Conservation (phyloP, 2,888 invertebrate species). For the Apotomis turbidana region DNA sequence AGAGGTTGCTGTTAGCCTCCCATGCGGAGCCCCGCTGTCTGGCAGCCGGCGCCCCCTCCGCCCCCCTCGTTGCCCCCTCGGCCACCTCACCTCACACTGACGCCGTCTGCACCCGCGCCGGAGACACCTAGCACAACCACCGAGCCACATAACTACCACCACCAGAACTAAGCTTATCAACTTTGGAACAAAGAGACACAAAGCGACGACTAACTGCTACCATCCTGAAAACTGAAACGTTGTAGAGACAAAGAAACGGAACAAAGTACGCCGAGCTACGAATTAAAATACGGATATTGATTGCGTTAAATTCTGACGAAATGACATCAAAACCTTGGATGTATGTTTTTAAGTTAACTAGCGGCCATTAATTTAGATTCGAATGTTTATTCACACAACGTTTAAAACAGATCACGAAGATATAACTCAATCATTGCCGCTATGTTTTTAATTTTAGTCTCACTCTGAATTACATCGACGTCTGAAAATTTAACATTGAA, state of each 20-base stretch:
- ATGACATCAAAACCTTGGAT: constrained; percentile 31
- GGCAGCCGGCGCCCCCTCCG: constrained; percentile 66
- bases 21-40: constrained; percentile 84
- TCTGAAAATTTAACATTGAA: constrained; percentile 10
- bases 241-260: constrained; percentile 11
- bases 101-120: constrained; percentile 44
- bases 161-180: constrained; percentile 46
- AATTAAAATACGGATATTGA: constrained; percentile 30
- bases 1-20: constrained; percentile 81
- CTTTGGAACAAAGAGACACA: constrained; percentile 19
- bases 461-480: constrained; percentile 4
- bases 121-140: constrained; percentile 72
- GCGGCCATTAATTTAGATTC: constrained; percentile 29
- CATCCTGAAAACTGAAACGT: constrained; percentile 5
- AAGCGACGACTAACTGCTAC: constrained; percentile 2
- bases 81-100: constrained; percentile 52
- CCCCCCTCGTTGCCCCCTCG: constrained; percentile 49
- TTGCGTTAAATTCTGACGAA: constrained; percentile 27
- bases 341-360: constrained; percentile 31
- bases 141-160: constrained; percentile 66
- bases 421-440: constrained; percentile 34
- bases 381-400: constrained; percentile 34
- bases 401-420: constrained; percentile 31
- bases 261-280: constrained; percentile 2
- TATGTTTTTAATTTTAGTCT: constrained; percentile 7